Percentiles rank a stretch among this genome's conserved stretches.
Evolutionary conservation across 2,888 invertebrate genomes (phyloP).

Genomic region (Conops quadrifasciatus): DNA sequence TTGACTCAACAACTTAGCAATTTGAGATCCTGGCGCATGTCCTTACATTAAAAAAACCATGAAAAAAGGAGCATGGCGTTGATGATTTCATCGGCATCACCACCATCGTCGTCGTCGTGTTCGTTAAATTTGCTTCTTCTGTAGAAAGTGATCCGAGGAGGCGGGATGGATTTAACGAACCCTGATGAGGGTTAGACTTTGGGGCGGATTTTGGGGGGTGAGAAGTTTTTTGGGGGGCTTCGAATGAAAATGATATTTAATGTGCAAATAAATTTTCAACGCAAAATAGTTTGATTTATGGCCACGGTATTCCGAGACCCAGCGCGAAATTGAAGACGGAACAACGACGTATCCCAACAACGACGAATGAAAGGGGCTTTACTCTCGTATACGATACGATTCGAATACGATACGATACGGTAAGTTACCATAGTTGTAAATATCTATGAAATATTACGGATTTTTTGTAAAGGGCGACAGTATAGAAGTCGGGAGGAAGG

Average conservation of each 20-base stretch:
- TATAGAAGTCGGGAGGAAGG: too few relatives aligned
- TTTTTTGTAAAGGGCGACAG: too few relatives aligned
- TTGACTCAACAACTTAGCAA: constrained; percentile 15
- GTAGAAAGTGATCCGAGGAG: neutral
- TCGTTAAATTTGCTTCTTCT: neutral
- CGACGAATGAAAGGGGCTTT: too few relatives aligned
- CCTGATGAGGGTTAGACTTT: neutral
- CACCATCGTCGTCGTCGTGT: neutral
- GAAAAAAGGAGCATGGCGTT: neutral
- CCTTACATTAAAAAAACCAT: neutral
- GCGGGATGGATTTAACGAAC: neutral
- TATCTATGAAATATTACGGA: neutral
- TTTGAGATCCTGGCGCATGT: constrained; percentile 10
- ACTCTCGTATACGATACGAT: too few relatives aligned
- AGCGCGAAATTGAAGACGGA: neutral
- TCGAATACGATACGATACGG: too few relatives aligned
- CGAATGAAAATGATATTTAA: constrained; percentile 16
- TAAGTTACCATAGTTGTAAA: neutral
- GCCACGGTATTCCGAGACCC: too few relatives aligned
- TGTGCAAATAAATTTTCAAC: constrained; percentile 14
- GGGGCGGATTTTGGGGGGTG: neutral
- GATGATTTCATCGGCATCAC: constrained; percentile 1
- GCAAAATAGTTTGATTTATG: constrained; percentile 27
- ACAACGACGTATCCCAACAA: neutral
- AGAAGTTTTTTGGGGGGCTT: neutral